phyloP scores from a whole-genome alignment of 2,113 vertebrate species.

The Geococcyx californianus region DNA sequence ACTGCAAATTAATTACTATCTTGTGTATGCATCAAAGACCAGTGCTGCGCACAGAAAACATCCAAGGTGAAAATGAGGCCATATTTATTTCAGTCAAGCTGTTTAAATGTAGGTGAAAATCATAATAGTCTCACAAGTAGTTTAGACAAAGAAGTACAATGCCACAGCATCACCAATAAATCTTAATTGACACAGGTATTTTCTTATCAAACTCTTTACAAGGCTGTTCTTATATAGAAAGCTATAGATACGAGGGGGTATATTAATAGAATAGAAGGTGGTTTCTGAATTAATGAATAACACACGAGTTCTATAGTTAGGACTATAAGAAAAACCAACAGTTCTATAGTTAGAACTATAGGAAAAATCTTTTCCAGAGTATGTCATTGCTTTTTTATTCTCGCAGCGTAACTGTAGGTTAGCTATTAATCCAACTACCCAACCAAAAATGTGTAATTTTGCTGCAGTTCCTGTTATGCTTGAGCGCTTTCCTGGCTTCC shows the following conservation, averaged over 20 bases:
- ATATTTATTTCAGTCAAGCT: conserved; percentile 30
- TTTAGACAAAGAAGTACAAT: not conserved
- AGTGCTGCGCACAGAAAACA: conserved; percentile 24
- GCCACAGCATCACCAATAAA: not conserved
- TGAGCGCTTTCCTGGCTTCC: not conserved
- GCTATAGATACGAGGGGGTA: not conserved
- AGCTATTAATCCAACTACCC: not conserved
- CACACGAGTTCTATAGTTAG: not conserved
- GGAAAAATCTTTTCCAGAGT: not conserved
- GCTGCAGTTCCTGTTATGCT: not conserved
- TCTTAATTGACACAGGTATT: not conserved
- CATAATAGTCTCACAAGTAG: not conserved
- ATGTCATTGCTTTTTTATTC: not conserved
- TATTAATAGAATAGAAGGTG: not conserved
- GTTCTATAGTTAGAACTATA: not conserved
- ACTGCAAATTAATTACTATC: conserved; percentile 61
- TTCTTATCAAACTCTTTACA: conserved; percentile 3
- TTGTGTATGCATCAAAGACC: conserved; percentile 49
- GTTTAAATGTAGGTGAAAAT: conserved; percentile 27
- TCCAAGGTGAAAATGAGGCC: conserved; percentile 25
- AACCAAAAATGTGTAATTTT: not conserved
- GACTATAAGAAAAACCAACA: not conserved
- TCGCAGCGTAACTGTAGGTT: not conserved
- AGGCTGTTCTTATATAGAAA: not conserved
- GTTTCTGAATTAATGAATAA: not conserved